phyloP scores from a whole-genome alignment of 1,140 invertebrate genomes.

The Pachypeltis micranthus region DNA sequence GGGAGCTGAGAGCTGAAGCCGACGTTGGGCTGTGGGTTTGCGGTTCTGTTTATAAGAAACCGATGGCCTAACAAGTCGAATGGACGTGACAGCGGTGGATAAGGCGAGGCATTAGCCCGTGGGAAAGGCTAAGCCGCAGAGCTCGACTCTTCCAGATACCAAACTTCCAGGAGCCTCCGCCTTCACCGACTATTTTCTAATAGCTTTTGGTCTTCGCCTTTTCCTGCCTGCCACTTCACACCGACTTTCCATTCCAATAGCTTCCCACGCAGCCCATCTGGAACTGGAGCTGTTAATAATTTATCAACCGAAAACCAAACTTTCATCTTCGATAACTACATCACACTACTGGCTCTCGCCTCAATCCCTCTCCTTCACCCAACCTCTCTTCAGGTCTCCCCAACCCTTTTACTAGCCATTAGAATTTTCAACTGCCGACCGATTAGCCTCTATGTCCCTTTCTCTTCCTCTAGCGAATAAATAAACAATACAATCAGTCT shows the following conservation, averaged over 20 bases:
- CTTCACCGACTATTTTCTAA: neutral
- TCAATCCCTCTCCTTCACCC: too few species aligned
- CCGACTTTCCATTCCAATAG: neutral
- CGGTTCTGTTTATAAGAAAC: neutral
- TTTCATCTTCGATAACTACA: constrained; percentile 6
- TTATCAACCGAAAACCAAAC: neutral
- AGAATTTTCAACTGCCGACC: too few species aligned
- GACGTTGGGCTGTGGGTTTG: neutral
- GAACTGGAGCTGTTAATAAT: neutral
- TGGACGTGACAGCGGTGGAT: neutral
- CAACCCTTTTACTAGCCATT: too few species aligned
- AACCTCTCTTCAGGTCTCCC: too few species aligned
- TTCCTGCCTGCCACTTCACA: neutral
- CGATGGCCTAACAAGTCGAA: neutral
- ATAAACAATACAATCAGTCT: too few species aligned
- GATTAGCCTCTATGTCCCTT: too few species aligned
- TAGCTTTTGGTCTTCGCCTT: neutral
- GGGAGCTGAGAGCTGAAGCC: too few species aligned
- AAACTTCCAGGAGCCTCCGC: neutral
- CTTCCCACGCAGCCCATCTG: neutral
- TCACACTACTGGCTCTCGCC: too few species aligned
- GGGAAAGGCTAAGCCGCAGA: neutral
- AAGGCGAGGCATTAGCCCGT: neutral
- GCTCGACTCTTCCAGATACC: neutral
- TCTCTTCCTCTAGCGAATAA: too few species aligned